A percentile compares a stretch with the other conserved stretches of the same genome.
Conservation (phyloP, 2,797 vertebrate genomes). For the Valencia hispanica region DNA sequence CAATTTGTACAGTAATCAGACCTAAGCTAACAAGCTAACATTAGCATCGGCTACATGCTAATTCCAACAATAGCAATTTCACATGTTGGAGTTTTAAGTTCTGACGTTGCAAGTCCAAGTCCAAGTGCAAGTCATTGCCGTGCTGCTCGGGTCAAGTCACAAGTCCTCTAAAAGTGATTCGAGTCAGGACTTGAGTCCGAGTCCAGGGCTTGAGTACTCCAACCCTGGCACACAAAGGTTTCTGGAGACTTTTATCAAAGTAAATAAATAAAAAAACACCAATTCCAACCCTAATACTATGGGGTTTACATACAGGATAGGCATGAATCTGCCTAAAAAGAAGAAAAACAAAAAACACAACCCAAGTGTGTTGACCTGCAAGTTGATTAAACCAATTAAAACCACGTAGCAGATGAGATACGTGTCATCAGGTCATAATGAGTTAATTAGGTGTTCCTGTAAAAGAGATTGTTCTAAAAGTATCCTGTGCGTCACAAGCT, state of each 20-base stretch:
- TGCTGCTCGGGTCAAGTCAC: too few relatives aligned
- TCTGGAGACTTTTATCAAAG: background rate
- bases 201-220: too few relatives aligned
- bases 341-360: background rate
- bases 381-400: background rate
- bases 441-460: constrained; percentile 13
- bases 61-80: too few relatives aligned
- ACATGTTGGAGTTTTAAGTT: too few relatives aligned
- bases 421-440: background rate
- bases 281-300: background rate
- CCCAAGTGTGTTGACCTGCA: constrained; percentile 8
- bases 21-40: too few relatives aligned
- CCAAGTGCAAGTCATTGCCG: too few relatives aligned
- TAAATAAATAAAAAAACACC: background rate
- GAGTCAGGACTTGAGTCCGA: too few relatives aligned
- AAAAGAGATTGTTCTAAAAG: constrained; percentile 34
- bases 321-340: background rate
- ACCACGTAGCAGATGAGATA: background rate
- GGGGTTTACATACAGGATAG: background rate
- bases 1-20: too few relatives aligned
- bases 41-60: too few relatives aligned
- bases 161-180: too few relatives aligned
- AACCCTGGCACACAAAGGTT: too few relatives aligned
- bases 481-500: constrained; percentile 22
- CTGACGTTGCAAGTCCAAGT: too few relatives aligned